Percentiles rank a stretch among this genome's conserved stretches.
Conservation (phyloP, 2,113 vertebrate species). For the Tauraco erythrolophus region DNA sequence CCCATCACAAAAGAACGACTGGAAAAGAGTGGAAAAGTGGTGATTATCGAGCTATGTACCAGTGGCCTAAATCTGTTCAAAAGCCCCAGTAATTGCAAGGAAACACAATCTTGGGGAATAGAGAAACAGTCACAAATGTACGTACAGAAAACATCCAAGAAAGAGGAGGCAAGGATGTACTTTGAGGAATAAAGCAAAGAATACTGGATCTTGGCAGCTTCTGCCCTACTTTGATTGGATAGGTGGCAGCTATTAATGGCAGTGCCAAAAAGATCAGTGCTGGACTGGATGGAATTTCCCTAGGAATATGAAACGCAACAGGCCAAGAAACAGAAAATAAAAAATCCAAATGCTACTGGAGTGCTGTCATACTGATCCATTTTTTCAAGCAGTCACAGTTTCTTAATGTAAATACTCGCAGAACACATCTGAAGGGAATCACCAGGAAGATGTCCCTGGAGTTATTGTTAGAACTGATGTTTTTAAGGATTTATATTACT, state of each 20-base stretch:
- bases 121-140: background rate
- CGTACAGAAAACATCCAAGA: background rate
- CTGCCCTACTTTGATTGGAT: conserved; percentile 1
- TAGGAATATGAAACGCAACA: background rate
- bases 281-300: background rate
- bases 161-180: background rate
- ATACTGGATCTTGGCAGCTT: conserved; percentile 12
- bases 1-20: conserved; percentile 5
- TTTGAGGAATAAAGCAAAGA: conserved; percentile 16
- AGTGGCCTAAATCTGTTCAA: background rate
- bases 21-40: background rate
- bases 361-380: background rate
- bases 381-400: background rate
- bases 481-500: background rate
- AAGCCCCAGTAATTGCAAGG: conserved; percentile 14
- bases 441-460: background rate
- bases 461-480: background rate
- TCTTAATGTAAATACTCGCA: background rate
- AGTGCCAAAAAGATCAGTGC: background rate
- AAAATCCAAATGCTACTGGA: too few species aligned
- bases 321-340: background rate
- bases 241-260: conserved; percentile 5
- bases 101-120: background rate
- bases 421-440: background rate
- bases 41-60: background rate